Base-by-base conservation (phyloP, 2,888 invertebrate species). In the Patella depressa region DNA sequence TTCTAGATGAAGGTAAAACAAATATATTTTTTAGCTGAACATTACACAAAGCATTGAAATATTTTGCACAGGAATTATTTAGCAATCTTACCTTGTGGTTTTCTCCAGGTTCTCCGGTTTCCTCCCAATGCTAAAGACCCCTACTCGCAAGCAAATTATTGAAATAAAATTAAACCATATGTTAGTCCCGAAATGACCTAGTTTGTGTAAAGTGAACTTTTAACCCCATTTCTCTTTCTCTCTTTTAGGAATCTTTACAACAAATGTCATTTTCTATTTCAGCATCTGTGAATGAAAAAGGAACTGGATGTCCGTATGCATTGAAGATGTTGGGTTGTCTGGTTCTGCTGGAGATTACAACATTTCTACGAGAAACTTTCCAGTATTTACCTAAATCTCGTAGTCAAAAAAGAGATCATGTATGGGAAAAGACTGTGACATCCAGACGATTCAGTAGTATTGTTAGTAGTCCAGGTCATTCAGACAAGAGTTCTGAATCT, bases 341-440 rank as follows among this genome's bases (percentile, higher is more conserved):
- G 77, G 93, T 99, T 29, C 93, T 99, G n/a, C 94, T 96, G 89
- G 99, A 99, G 93, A 97, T 99, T 78, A 99, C 99, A 0, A 94
- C 98, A 0, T 99, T 99, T 91, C 93, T 99, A 75, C 94, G 99
- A 19, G 99, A 99, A 92, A 97, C 98, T 0, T 99, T 98, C 92
- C 97, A 97, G 90, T 91, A 92, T 80, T 89, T 94, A 71, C 94
- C 94, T 15, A 89, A 91, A 80, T 83, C 86, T 54, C 87, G 90
- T 81, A 79, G 88, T 83, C 85, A 89, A 81, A 82, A 91, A 85
- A 80, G 91, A 83, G 84, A 91, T 85, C 83, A 88, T 70, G 80
- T 87, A 77, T 87, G 89, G 87, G 88, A 91, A 82, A 88, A 90
- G 81, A 86, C 85, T 77, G 79, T 84, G 34, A 83, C 87, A 17